These are phyloP conservation scores for Seladonia tumulorum DNA, from an alignment of 2,888 invertebrate species.

Conservation along the genomic window DNA sequence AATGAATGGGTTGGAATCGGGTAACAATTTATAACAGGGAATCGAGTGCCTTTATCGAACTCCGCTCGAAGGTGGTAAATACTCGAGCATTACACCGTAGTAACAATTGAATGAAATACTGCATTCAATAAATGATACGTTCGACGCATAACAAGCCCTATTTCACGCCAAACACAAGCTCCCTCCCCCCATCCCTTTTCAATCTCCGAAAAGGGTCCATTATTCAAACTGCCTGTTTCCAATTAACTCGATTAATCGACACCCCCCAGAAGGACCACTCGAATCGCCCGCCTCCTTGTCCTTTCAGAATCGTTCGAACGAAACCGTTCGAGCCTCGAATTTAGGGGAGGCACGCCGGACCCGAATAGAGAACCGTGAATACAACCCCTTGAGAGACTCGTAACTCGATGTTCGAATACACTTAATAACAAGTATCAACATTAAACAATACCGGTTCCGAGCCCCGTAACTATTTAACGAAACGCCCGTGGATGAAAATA, in stretches of 20 bases:
- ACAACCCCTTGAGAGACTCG: background rate
- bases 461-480: background rate
- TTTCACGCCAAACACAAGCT: slow-evolving; percentile 37
- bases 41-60: background rate
- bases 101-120: slow-evolving; percentile 27
- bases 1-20: background rate
- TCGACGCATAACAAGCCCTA: slow-evolving; percentile 27
- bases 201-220: slow-evolving; percentile 34
- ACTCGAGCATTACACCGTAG: background rate
- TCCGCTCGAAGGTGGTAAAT: background rate
- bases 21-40: background rate
- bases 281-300: slow-evolving; percentile 34
- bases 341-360: background rate
- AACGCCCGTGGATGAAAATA: background rate
- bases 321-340: slow-evolving; percentile 29
- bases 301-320: slow-evolving; percentile 37
- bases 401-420: background rate
- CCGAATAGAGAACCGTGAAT: background rate
- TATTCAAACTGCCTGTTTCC: slow-evolving; percentile 48
- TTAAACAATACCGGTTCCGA: background rate
- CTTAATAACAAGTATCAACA: background rate
- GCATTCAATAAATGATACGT: slow-evolving; percentile 23
- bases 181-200: slow-evolving; percentile 14
- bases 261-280: slow-evolving; percentile 43
- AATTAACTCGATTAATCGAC: slow-evolving; percentile 61